These are phyloP conservation scores for Drosophila busckii DNA, from an alignment of 1,140 invertebrate genomes.

Conservation along the genomic window DNA sequence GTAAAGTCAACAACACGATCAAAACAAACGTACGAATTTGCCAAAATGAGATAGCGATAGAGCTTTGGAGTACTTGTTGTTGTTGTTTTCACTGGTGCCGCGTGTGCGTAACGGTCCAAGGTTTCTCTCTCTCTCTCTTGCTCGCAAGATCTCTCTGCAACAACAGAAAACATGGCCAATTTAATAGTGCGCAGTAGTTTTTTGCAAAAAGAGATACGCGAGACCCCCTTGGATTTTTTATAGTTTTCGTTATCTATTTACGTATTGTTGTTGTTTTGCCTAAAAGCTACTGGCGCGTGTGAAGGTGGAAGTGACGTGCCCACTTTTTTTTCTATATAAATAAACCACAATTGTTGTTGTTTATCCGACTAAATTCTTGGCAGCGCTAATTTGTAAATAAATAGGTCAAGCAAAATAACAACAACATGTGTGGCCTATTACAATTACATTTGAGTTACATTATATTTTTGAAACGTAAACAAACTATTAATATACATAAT, in stretches of 20 bases:
- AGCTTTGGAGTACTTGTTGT: conserved; percentile 33
- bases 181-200: conserved; percentile 48
- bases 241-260: conserved; percentile 37
- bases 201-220: conserved; percentile 11
- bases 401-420: conserved; percentile 20
- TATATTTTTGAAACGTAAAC: conserved; percentile 1
- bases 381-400: conserved; percentile 24
- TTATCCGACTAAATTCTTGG: conserved; percentile 56
- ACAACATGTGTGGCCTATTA: no score
- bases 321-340: conserved; percentile 55
- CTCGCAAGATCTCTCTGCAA: conserved; percentile 3
- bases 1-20: conserved; percentile 44
- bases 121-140: conserved; percentile 17
- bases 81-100: conserved; percentile 15
- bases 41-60: conserved; percentile 62
- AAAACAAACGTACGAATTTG: conserved; percentile 76
- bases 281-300: conserved; percentile 37
- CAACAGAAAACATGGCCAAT: conserved; percentile 19
- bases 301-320: conserved; percentile 41
- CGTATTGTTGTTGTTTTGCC: conserved; percentile 16
- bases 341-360: conserved; percentile 35
- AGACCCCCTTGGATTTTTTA: conserved; percentile 26
- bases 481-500: conserved; percentile 1
- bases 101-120: conserved; percentile 55
- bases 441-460: no score